Conservation (phyloP, 2,888 invertebrate genomes). For the Drosophila fungiperda region DNA sequence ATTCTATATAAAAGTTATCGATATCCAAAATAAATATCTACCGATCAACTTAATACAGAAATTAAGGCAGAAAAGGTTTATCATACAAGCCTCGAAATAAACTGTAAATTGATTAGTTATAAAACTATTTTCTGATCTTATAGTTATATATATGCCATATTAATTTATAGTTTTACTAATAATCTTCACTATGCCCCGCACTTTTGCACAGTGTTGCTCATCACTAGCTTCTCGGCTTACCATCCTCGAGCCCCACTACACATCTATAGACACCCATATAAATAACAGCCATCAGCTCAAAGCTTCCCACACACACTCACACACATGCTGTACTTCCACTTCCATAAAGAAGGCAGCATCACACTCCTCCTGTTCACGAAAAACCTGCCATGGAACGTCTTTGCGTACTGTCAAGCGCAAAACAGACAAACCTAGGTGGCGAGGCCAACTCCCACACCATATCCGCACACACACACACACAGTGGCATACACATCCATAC, state of each 20-base stretch:
- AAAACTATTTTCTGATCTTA: no score
- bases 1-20: background rate
- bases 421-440: conserved; percentile 75
- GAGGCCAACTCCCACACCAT: conserved; percentile 50
- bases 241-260: conserved; percentile 17
- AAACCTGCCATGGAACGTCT: conserved; percentile 74
- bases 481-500: conserved; percentile 38
- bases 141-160: background rate
- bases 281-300: conserved; percentile 71
- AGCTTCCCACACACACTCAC: conserved; percentile 31
- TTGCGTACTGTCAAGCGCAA: conserved; percentile 73
- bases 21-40: background rate
- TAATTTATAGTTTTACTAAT: background rate
- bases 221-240: conserved; percentile 41
- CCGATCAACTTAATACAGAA: background rate
- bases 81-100: background rate
- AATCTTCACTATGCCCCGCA: no score
- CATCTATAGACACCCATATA: conserved; percentile 48
- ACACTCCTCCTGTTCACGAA: conserved; percentile 38
- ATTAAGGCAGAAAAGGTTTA: background rate
- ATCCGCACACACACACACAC: conserved; percentile 39
- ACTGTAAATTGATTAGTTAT: background rate
- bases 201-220: conserved; percentile 46
- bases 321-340: conserved; percentile 3
- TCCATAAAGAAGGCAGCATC: conserved; percentile 15